A percentile compares a stretch with the other conserved stretches of the same genome.
Conservation (phyloP, 2,113 vertebrate species). For the Galemys pyrenaicus region DNA sequence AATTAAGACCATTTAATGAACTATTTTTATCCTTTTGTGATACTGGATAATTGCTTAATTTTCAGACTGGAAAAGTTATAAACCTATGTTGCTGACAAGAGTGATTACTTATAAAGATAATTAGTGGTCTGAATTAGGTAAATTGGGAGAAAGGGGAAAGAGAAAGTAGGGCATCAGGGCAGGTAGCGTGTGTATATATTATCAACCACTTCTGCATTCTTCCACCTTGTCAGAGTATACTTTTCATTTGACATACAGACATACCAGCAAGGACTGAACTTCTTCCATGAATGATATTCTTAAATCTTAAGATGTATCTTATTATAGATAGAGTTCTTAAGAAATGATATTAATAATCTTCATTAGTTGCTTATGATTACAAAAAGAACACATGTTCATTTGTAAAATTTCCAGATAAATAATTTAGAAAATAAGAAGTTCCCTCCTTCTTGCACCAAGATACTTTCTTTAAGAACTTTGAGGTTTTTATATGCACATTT, state of each 20-base stretch:
- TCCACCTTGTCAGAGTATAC: background rate
- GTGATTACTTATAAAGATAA: background rate
- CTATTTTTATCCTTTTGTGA: background rate
- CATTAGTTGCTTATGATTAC: background rate
- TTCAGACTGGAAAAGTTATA: background rate
- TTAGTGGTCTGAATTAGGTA: background rate
- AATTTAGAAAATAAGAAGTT: background rate
- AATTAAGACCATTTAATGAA: conserved; percentile 26
- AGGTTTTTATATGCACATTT: background rate
- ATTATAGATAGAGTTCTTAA: background rate
- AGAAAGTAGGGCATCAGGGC: background rate
- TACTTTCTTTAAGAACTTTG: background rate
- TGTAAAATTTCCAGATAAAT: background rate
- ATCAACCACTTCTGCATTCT: background rate
- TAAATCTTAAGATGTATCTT: background rate
- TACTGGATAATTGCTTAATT: background rate
- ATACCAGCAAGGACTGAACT: background rate
- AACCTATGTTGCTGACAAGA: background rate
- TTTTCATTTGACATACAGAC: background rate
- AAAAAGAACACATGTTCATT: background rate
- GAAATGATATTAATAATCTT: background rate
- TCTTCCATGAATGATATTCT: background rate
- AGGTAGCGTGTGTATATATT: background rate
- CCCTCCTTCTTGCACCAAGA: background rate
- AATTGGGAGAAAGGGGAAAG: background rate